A percentile compares a stretch with the other conserved stretches of the same genome.
Conservation (phyloP, 2,888 invertebrate species). For the Galeruca laticollis region DNA sequence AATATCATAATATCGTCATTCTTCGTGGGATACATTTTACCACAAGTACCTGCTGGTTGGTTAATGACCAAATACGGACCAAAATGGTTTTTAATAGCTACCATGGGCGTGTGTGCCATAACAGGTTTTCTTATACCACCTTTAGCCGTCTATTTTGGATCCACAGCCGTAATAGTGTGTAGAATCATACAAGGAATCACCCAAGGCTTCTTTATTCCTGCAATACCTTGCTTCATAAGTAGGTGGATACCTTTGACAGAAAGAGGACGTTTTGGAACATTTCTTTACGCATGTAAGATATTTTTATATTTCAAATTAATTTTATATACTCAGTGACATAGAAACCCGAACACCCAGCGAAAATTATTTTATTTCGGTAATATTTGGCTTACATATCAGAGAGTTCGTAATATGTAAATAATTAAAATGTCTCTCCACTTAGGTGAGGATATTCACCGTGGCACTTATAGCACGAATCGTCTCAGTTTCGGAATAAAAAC, state of each 20-base stretch:
- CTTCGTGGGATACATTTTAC: conserved; percentile 82
- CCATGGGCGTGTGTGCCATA: conserved; percentile 73
- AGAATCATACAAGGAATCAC: conserved; percentile 80
- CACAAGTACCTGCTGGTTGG: conserved; percentile 79
- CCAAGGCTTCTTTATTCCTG: conserved; percentile 80
- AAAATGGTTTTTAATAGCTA: conserved; percentile 72
- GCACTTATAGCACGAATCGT: no score
- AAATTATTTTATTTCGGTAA: no score
- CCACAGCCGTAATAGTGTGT: conserved; percentile 73
- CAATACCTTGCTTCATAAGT: conserved; percentile 78
- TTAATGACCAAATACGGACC: conserved; percentile 81
- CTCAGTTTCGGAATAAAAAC: no score
- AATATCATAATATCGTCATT: conserved; percentile 78
- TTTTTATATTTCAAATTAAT: no score
- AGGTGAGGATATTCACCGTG: no score
- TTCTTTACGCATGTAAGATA: no score
- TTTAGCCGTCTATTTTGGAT: conserved; percentile 75
- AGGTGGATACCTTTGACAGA: conserved; percentile 68
- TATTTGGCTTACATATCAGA: no score
- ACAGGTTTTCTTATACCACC: conserved; percentile 76
- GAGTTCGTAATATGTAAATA: no score
- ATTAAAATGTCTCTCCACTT: no score
- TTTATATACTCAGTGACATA: no score
- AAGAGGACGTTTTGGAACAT: no score
- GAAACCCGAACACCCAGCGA: no score